A percentile compares a stretch with the other conserved stretches of the same genome.
Conservation (phyloP, 2,888 invertebrate genomes). For the Synanthedon formicaeformis region DNA sequence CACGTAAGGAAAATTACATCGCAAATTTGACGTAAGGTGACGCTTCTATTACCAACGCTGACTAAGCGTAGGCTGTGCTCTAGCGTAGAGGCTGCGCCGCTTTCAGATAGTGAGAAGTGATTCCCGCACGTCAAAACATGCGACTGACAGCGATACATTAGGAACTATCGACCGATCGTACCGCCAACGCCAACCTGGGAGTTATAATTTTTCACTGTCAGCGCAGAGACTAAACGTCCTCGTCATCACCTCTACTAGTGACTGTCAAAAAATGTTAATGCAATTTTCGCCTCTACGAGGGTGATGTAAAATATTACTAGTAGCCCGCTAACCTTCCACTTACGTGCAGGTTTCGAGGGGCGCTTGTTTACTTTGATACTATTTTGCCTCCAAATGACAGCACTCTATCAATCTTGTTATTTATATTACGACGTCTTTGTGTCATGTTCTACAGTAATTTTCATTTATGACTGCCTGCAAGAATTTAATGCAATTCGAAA, state of each 20-base stretch:
- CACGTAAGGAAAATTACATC: slow-evolving; percentile 23
- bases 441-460: slow-evolving; percentile 30
- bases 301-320: slow-evolving; percentile 34
- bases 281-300: slow-evolving; percentile 46
- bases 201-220: slow-evolving; percentile 66
- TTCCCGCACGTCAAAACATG: slow-evolving; percentile 55
- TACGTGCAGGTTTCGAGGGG: slow-evolving; percentile 19
- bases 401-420: slow-evolving; percentile 26
- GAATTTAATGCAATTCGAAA: background rate
- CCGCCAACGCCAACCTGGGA: slow-evolving; percentile 39
- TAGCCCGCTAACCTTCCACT: slow-evolving; percentile 17
- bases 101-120: slow-evolving; percentile 46
- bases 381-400: slow-evolving; percentile 20
- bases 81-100: slow-evolving; percentile 17
- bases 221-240: slow-evolving; percentile 51
- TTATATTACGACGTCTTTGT: slow-evolving; percentile 9
- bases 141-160: slow-evolving; percentile 67
- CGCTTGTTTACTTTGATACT: slow-evolving; percentile 27
- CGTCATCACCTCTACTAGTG: slow-evolving; percentile 58
- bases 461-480: background rate
- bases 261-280: slow-evolving; percentile 61
- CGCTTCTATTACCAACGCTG: slow-evolving; percentile 40
- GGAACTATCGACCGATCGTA: slow-evolving; percentile 57
- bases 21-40: slow-evolving; percentile 28
- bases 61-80: slow-evolving; percentile 38